Evolutionary conservation across 2,797 vertebrate genomes (phyloP).

Genomic region (Lemur catta): DNA sequence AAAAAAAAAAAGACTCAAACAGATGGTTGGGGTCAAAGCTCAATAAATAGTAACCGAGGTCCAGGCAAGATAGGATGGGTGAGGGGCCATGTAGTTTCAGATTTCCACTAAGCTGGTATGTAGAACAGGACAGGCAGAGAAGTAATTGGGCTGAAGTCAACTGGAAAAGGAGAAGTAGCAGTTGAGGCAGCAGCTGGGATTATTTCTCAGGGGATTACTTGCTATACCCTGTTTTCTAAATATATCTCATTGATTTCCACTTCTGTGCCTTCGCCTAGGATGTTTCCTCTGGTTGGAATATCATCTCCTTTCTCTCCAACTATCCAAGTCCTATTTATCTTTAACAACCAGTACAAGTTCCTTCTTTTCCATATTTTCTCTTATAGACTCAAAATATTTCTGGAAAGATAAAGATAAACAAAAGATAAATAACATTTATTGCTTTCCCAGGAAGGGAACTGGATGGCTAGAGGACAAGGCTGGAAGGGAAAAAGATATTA

Average conservation of each 20-base stretch:
- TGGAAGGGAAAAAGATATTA: constrained; percentile 27
- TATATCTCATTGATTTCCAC: constrained; percentile 48
- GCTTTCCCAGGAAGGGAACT: constrained; percentile 30
- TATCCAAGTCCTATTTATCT: constrained; percentile 18
- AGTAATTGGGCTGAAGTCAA: constrained; percentile 28
- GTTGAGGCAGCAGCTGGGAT: constrained; percentile 63
- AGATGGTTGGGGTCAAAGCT: constrained; percentile 66
- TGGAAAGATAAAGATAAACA: not conserved
- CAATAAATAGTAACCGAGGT: constrained; percentile 69
- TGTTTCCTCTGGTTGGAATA: constrained; percentile 37
- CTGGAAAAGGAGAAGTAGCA: constrained; percentile 57
- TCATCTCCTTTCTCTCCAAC: not conserved
- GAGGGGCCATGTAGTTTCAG: constrained; percentile 49
- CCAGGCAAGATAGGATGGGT: constrained; percentile 40
- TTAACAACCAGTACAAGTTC: not conserved
- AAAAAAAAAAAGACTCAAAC: constrained; percentile 58
- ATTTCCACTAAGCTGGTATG: constrained; percentile 57
- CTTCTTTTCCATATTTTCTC: not conserved
- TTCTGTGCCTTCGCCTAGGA: constrained; percentile 17
- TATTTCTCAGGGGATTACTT: constrained; percentile 57
- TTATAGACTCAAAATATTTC: constrained; percentile 28
- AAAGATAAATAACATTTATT: constrained; percentile 5
- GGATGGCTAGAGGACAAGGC: not conserved
- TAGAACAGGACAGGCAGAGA: not conserved
- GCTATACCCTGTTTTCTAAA: constrained; percentile 62